Conservation (phyloP, 1,140 invertebrate genomes). For the Habropoda laboriosa region DNA sequence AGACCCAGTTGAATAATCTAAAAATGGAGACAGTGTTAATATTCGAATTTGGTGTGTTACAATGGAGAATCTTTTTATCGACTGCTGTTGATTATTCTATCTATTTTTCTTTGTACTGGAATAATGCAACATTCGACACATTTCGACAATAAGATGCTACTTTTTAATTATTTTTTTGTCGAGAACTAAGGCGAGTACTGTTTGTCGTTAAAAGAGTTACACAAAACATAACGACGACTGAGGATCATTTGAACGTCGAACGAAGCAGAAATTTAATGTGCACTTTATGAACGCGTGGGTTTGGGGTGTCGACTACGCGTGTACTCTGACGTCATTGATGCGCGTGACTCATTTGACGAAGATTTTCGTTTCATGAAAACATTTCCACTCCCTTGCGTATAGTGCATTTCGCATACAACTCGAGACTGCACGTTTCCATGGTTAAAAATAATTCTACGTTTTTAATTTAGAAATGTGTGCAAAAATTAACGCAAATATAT, state of each 20-base stretch:
- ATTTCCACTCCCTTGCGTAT: neutral
- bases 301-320: neutral
- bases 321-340: conserved; percentile 15
- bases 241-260: neutral
- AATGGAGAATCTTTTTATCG: neutral
- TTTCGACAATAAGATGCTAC: too few relatives aligned
- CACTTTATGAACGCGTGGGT: conserved; percentile 13
- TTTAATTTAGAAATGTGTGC: too few relatives aligned
- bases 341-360: neutral
- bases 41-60: neutral
- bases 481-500: too few relatives aligned
- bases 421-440: neutral
- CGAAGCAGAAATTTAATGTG: neutral
- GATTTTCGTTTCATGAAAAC: neutral
- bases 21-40: neutral
- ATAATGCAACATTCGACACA: too few relatives aligned
- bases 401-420: neutral
- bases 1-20: neutral
- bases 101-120: too few relatives aligned
- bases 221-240: neutral
- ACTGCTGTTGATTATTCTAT: too few relatives aligned
- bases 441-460: neutral
- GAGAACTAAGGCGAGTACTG: neutral
- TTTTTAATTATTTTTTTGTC: too few relatives aligned
- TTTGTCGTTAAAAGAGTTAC: neutral